Conservation (phyloP, 1,140 invertebrate species). For the Trypoxylus dichotomus region DNA sequence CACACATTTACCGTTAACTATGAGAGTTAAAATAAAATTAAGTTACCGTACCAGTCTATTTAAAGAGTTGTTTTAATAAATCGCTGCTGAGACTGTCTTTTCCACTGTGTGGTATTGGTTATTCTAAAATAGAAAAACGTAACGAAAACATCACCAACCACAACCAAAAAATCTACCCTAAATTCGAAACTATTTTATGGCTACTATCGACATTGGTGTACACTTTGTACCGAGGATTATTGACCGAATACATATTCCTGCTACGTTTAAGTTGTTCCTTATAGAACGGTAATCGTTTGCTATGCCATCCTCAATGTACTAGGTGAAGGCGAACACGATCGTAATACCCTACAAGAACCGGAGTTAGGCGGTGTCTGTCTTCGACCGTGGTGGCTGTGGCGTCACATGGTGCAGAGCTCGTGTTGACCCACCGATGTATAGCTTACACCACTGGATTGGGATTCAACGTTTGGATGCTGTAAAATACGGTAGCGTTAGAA, state of each 20-base stretch:
- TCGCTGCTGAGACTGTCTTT: too few relatives aligned
- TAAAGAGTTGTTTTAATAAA: too few relatives aligned
- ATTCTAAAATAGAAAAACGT: too few relatives aligned
- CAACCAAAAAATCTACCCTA: background rate
- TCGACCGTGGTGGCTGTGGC: conserved; percentile 40
- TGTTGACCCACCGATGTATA: conserved; percentile 51
- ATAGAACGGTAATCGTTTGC: background rate
- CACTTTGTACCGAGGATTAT: background rate
- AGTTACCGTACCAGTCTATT: too few relatives aligned
- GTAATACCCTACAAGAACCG: conserved; percentile 43
- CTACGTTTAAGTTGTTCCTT: background rate
- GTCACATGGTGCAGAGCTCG: conserved; percentile 52
- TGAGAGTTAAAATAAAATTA: too few relatives aligned
- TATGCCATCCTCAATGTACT: conserved; percentile 44
- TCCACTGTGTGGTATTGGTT: too few relatives aligned
- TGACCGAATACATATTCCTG: background rate
- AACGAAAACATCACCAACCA: background rate
- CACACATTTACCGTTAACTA: too few relatives aligned
- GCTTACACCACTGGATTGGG: conserved; percentile 41
- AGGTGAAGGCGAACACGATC: conserved; percentile 49
- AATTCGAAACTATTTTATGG: background rate
- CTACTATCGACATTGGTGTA: background rate
- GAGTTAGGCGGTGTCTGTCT: conserved; percentile 38
- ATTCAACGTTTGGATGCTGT: conserved; percentile 42
- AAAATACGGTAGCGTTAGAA: conserved; percentile 31